Evolutionary conservation across 92 coral and sea anemone genomes (phyloP), one percentile per base, ranked within the genome.

Genomic region (Porites divaricata): DNA sequence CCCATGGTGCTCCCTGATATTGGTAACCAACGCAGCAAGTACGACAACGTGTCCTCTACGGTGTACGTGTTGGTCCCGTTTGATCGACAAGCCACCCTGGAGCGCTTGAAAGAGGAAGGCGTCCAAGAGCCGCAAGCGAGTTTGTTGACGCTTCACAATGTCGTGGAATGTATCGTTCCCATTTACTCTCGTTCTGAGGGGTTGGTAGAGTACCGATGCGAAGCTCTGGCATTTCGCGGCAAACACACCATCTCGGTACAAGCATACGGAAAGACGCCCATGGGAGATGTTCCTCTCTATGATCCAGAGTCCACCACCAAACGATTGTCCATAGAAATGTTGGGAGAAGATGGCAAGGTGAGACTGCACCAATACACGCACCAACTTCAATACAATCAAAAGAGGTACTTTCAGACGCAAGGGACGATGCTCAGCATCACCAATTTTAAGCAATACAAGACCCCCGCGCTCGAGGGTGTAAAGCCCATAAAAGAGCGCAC

Each of bases 281-380:
- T 13, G 2, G 69, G 69, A 2, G 24, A 17, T 16, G 52, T 77
- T n/a, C 26, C 56, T 11, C 12, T 77, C 35, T 77, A 62, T 13
- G 71, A 77, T 11, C 81, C 81, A 8, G 71, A 35, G 28, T 7
- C 81, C 4, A 77, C 81, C 8, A 77, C 81, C 7, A 77, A 77
- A 59, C 54, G 81, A 13, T 8, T 62, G 59, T 77, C 26, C 11
- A 9, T 35, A 1, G 70, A 77, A 28, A 77, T 77, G 15, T 35
- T 62, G 1, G 28, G 19, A 1, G 35, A 19, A 11, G 58, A 77
- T 19, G 81, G 81, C 0, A 10, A 8, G 23, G 58, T 6, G 8
- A 35, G 19, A 10, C 23, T 25, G 17, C 81, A 77, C 71, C 54
- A 41, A 15, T 77, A 77, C 71, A 12, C 15, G 5, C 80, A 76